Evolutionary conservation across 2,888 invertebrate genomes (phyloP).

Genomic region (Drosophila lacicola): DNA sequence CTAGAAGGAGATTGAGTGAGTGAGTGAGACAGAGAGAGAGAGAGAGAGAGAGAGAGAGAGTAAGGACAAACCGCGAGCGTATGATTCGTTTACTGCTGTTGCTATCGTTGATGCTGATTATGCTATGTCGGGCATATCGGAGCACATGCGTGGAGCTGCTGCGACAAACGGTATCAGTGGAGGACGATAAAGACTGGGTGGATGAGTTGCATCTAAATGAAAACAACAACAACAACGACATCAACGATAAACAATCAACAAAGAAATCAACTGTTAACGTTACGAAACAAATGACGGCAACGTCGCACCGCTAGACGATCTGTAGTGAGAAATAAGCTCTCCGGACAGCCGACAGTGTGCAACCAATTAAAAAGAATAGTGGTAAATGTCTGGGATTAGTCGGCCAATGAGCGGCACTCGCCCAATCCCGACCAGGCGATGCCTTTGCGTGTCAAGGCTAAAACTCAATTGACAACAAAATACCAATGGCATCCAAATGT

Average conservation of each 20-base stretch:
- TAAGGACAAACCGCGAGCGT: conserved; percentile 70
- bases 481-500: conserved; percentile 45
- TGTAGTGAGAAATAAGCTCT: conserved; percentile 15
- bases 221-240: conserved; percentile 35
- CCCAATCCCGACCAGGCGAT: conserved; percentile 1
- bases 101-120: conserved; percentile 63
- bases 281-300: conserved; percentile 16
- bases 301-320: conserved; percentile 22
- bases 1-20: conserved; percentile 7
- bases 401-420: background rate
- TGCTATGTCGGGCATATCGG: conserved; percentile 73
- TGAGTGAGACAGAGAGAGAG: background rate
- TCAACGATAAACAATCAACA: conserved; percentile 11
- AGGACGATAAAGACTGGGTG: conserved; percentile 46
- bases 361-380: conserved; percentile 14
- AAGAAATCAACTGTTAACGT: conserved; percentile 28
- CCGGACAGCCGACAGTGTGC: conserved; percentile 8
- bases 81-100: conserved; percentile 61
- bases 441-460: conserved; percentile 63
- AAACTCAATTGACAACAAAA: conserved; percentile 63
- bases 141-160: conserved; percentile 70
- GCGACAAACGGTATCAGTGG: conserved; percentile 42
- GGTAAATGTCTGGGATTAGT: conserved; percentile 46
- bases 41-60: conserved; percentile 10
- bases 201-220: conserved; percentile 67